Conservation (phyloP, 2,797 vertebrate species). For the Enteromius trimaculatus region DNA sequence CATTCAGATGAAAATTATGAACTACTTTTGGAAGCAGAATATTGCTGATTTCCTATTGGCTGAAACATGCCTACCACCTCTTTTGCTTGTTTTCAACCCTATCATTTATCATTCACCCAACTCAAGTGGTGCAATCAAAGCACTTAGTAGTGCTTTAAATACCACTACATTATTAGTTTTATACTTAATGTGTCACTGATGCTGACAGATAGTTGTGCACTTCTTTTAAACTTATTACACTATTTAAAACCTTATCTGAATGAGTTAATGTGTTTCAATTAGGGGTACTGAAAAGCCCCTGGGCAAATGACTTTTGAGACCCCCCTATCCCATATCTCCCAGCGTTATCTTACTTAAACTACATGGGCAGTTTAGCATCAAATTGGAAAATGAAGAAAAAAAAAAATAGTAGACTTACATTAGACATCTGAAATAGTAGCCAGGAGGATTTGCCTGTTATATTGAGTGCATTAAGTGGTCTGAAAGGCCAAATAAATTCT, state of each 20-base stretch:
- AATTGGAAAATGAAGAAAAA: background rate
- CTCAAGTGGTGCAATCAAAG: constrained; percentile 21
- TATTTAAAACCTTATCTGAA: background rate
- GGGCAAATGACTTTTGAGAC: background rate
- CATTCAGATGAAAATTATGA: constrained; percentile 5
- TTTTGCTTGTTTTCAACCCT: constrained; percentile 1
- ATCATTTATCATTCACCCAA: constrained; percentile 7
- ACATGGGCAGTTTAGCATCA: background rate
- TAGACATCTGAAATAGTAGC: too few species aligned
- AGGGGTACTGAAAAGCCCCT: background rate
- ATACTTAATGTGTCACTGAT: background rate
- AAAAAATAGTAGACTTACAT: background rate
- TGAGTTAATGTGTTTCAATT: background rate
- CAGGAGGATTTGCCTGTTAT: too few species aligned
- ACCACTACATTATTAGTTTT: background rate
- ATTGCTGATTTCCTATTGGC: constrained; percentile 22
- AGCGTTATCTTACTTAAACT: background rate
- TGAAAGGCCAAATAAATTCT: background rate
- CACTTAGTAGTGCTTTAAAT: background rate
- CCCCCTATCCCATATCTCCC: background rate
- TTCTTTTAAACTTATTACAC: background rate
- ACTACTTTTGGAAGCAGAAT: constrained; percentile 5
- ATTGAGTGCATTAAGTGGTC: too few species aligned
- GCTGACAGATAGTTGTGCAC: background rate
- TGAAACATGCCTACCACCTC: background rate